Evolutionary conservation across 2,888 invertebrate genomes (phyloP).

Genomic region (Rhimphoctona megacephalus): DNA sequence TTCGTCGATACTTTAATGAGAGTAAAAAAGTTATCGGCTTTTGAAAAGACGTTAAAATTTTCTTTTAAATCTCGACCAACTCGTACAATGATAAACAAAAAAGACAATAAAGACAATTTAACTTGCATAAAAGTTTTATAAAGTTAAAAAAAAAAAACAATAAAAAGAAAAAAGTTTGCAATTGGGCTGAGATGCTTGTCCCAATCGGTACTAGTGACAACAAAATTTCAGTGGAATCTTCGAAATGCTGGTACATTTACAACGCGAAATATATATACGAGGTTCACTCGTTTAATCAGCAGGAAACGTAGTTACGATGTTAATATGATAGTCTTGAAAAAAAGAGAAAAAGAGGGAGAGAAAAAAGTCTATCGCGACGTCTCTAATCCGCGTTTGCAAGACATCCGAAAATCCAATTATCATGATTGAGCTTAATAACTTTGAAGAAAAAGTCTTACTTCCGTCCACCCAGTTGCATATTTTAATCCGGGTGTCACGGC

Average conservation of each 20-base stretch:
- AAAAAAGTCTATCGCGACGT: conserved; percentile 18
- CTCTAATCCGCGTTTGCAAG: conserved; percentile 41
- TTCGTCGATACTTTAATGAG: too few relatives aligned
- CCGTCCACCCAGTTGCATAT: conserved; percentile 16
- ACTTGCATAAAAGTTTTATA: too few relatives aligned
- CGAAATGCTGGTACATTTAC: not conserved
- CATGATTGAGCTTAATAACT: conserved; percentile 61
- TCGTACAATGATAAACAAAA: too few relatives aligned
- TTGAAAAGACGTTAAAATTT: too few relatives aligned
- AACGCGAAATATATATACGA: not conserved
- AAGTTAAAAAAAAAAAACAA: too few relatives aligned
- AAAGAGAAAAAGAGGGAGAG: not conserved
- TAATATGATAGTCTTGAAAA: conserved; percentile 7
- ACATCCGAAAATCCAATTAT: conserved; percentile 54
- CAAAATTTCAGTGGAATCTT: too few relatives aligned
- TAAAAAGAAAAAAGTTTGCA: too few relatives aligned
- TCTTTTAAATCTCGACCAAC: too few relatives aligned
- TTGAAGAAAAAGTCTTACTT: conserved; percentile 24
- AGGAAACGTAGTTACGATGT: conserved; percentile 38
- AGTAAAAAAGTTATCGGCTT: too few relatives aligned
- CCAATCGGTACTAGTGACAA: too few relatives aligned
- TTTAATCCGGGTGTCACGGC: conserved; percentile 17
- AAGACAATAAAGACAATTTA: too few relatives aligned
- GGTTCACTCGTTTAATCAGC: not conserved
- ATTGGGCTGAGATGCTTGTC: too few relatives aligned